Evolutionary conservation across 2,113 vertebrate species (phyloP), one percentile per base, ranked within the genome.

Genomic region (Egretta garzetta): DNA sequence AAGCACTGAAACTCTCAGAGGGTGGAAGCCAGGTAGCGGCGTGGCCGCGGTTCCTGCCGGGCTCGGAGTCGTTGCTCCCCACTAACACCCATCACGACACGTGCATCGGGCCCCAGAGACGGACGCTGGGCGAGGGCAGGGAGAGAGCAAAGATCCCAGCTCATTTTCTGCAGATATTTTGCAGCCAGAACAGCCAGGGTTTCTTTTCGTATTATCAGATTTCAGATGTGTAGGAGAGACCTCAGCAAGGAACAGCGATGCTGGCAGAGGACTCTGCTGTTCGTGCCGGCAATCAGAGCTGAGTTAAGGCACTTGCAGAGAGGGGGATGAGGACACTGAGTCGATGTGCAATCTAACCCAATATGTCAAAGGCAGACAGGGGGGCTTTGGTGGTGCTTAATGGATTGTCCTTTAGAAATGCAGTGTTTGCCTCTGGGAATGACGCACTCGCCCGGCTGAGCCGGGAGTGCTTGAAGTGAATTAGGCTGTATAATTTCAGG

Each of bases 401-500:
- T 94, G 93, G 71, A 39, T n/a, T 80, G 80, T 92, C 73, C 41
- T 92, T 96, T 37, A 49, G 93, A 93, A 95, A 74, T 1, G 30
- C 76, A 18, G 24, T 2, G 0, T 80, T 97, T 88, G 80, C 96
- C 88, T 76, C 67, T 37, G 89, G 96, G 94, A 80, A 63, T 17
- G 62, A 62, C 1, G 30, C 53, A 27, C 32, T 81, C 52, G 19
- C 72, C 47, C 2, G 0, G 73, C 73, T 19, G 21, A 89, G 74
- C 75, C 6, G 9, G 63, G 74, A 95, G 58, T 53, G 75, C 95
- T 96, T 72, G 33, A 33, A 94, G 89, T 93, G 95, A 97, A 97
- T 93, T 96, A 93, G 88, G 84, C 86, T 94, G 84, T 88, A 73
- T 97, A 80, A 97, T 97, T 96, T 94, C 93, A 83, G 45, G 32